Base-by-base conservation (phyloP, 2,888 invertebrate species). In the Cheilosia pagana region DNA sequence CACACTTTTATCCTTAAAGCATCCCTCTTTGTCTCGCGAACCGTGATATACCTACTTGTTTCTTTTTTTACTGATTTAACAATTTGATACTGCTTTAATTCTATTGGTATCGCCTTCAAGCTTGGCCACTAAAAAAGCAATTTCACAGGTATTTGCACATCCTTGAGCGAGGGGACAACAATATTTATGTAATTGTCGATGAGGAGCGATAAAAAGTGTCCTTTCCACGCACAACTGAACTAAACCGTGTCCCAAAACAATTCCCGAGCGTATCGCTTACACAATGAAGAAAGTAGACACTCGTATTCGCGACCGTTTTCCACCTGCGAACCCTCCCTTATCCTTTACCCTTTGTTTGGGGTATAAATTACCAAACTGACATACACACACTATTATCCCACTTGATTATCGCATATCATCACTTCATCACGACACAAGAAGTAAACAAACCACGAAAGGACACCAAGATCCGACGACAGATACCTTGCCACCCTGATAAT, bases 111-210 rank as follows among this genome's bases (percentile, higher is more conserved):
- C 28, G 52, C 45, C 59, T 55, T 52, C 5, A 25, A 53, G 53
- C 60, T 65, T 74, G 60, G 45, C 63, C 71, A 62, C 53, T 39
- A 35, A 68, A 57, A 79, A 85, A 85, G 68, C 76, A 76, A 85
- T 81, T 85, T 85, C 76, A 85, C 85, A 85, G 85, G 81, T 85
- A 65, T 75, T 71, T 71, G 85, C 81, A 85, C 85, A 81, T 81
- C 67, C 70, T 50, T 57, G 31, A 12, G 35, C 7, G 28, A 2
- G 48, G 53, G 55, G 63, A 53, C 62, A 79, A 63, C 57, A 67
- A 53, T 48, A 52, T 14, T 43, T 16, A 16, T 43, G 43, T 16
- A 14, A n/a, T 45, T 19, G 55, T 48, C 28, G 60, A 71, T 57
- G 52, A 60, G 35, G 52, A 59, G 55, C 78, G 79, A 75, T 74